A percentile compares a stretch with the other conserved stretches of the same genome.
Evolutionary conservation across 1,140 invertebrate species (phyloP).

Genomic region (Dendroctonus valens): DNA sequence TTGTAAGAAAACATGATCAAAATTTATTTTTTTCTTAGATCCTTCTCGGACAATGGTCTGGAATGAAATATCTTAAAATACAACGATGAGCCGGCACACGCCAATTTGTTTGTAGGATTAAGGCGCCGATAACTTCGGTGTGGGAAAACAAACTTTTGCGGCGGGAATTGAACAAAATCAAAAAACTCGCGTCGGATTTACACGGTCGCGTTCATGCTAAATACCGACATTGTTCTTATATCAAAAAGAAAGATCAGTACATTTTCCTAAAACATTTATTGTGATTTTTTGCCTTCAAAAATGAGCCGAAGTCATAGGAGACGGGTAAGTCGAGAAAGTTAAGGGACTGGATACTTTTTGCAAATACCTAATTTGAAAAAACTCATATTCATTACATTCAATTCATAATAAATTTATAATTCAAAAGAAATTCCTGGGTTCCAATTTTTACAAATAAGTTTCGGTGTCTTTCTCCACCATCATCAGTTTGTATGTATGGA

Average conservation of each 20-base stretch:
- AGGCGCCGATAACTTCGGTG: conserved; percentile 12
- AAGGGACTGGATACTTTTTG: too few relatives aligned
- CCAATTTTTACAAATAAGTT: too few relatives aligned
- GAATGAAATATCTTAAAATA: conserved; percentile 14
- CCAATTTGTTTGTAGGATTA: not conserved
- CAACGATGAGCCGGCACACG: conserved; percentile 10
- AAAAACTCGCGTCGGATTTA: not conserved
- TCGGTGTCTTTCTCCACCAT: too few relatives aligned
- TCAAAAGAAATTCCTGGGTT: too few relatives aligned
- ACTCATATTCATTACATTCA: not conserved
- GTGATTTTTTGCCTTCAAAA: not conserved
- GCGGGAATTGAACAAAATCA: conserved; percentile 10
- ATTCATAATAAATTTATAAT: not conserved
- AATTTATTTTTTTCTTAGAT: not conserved
- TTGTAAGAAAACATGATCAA: not conserved
- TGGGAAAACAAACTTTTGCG: conserved; percentile 20
- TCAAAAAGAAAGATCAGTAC: too few relatives aligned
- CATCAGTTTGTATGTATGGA: too few relatives aligned
- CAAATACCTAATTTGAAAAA: not conserved
- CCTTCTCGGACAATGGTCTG: not conserved
- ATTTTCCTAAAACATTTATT: not conserved
- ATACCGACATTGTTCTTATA: not conserved
- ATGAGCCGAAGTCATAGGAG: conserved; percentile 16
- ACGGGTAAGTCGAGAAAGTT: conserved; percentile 9
- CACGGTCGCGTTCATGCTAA: not conserved